phyloP scores from a whole-genome alignment of 2,113 vertebrate genomes.

The Brachyhypopomus occidentalis region DNA sequence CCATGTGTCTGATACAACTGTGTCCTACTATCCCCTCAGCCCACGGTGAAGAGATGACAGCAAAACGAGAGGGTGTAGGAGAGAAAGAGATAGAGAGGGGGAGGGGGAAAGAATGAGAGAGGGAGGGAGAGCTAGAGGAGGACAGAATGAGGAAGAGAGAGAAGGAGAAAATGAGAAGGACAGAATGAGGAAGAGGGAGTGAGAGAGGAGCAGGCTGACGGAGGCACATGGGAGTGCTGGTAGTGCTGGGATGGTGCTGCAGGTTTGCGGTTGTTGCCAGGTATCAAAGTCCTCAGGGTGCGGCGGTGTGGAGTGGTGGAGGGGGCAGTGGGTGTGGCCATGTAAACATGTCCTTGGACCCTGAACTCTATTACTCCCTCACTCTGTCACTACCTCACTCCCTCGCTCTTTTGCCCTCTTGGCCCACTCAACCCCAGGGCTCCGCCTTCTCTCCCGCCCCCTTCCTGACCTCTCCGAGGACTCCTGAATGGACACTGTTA shows the following conservation, averaged over 20 bases:
- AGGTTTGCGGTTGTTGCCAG: conserved; percentile 47
- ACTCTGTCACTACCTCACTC: not conserved
- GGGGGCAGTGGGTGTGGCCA: conserved; percentile 1
- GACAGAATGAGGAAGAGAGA: not conserved
- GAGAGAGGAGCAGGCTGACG: not conserved
- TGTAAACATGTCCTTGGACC: conserved; percentile 43
- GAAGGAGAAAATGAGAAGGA: too few relatives aligned
- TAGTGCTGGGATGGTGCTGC: not conserved
- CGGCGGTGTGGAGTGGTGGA: not conserved
- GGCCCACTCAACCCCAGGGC: not conserved
- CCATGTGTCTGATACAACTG: not conserved
- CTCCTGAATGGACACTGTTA: too few relatives aligned
- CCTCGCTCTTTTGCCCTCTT: not conserved
- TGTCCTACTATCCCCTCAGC: not conserved
- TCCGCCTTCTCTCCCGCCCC: not conserved
- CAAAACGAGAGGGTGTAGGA: too few relatives aligned
- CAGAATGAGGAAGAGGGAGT: not conserved
- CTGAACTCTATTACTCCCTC: conserved; percentile 1
- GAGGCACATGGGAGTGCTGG: not conserved
- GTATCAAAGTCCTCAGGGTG: conserved; percentile 54
- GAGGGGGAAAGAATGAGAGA: not conserved
- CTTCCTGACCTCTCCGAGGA: not conserved
- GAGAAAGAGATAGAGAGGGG: too few relatives aligned
- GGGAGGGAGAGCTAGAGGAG: too few relatives aligned
- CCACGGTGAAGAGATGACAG: not conserved